A percentile compares a stretch with the other conserved stretches of the same genome.
Conservation (phyloP, 2,888 invertebrate species). For the Morpho achilles region DNA sequence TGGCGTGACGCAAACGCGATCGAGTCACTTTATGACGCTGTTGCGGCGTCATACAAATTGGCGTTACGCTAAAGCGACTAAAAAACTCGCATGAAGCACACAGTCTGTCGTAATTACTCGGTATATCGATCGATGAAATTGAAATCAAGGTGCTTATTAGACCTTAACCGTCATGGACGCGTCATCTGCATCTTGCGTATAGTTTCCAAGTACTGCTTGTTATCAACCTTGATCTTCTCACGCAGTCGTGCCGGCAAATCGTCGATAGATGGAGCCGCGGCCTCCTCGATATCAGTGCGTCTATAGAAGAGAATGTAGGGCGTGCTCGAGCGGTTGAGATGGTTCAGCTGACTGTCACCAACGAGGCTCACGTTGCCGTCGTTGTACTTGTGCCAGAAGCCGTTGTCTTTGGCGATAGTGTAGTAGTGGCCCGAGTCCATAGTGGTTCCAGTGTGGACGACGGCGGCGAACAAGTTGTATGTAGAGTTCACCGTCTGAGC, state of each 20-base stretch:
- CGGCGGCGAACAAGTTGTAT: constrained; percentile 89
- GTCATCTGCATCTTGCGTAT: constrained; percentile 42
- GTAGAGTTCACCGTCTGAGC: constrained; percentile 21
- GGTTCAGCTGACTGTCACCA: constrained; percentile 80
- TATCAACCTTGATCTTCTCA: constrained; percentile 51
- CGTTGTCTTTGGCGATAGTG: constrained; percentile 85
- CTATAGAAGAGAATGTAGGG: constrained; percentile 90
- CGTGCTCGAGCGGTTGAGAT: constrained; percentile 84
- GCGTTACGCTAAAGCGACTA: too few species aligned
- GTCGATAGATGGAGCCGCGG: constrained; percentile 44
- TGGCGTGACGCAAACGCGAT: too few species aligned
- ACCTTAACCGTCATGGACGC: constrained; percentile 57
- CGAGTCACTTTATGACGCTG: too few species aligned
- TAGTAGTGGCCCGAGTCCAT: constrained; percentile 94
- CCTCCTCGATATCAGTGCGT: constrained; percentile 65
- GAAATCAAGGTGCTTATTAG: constrained; percentile 46
- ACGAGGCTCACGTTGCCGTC: constrained; percentile 85
- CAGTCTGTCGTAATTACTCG: too few species aligned
- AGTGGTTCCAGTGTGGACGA: constrained; percentile 90
- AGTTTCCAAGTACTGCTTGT: constrained; percentile 54
- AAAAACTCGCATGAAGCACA: too few species aligned
- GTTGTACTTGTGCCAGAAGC: constrained; percentile 89
- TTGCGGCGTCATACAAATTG: too few species aligned
- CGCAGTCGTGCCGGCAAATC: constrained; percentile 53
- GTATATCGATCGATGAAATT: constrained; percentile 39